These are phyloP conservation scores for Salpingus planirostris DNA, from an alignment of 2,888 invertebrate species.

Conservation along the genomic window DNA sequence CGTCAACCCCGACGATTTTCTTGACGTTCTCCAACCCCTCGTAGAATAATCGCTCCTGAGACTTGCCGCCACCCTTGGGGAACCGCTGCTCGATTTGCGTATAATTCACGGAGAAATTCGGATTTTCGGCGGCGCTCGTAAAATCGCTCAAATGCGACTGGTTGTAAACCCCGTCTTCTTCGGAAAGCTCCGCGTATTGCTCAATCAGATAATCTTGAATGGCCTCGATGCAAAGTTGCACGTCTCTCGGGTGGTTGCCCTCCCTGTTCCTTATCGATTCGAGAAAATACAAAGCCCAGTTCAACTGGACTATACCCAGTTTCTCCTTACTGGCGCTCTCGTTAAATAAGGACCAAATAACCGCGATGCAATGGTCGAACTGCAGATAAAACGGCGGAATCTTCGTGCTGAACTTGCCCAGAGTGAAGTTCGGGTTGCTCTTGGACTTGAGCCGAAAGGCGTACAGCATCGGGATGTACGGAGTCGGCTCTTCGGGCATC, in stretches of 20 bases:
- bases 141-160: conserved; percentile 16
- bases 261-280: conserved; percentile 32
- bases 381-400: conserved; percentile 38
- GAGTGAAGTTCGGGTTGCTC: conserved; percentile 17
- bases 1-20: conserved; percentile 24
- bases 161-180: conserved; percentile 18
- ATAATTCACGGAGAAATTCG: conserved; percentile 32
- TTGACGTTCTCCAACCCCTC: conserved; percentile 24
- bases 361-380: conserved; percentile 40
- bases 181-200: conserved; percentile 33
- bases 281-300: conserved; percentile 40
- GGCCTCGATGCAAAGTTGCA: conserved; percentile 35
- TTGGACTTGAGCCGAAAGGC: conserved; percentile 31
- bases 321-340: conserved; percentile 21
- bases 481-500: conserved; percentile 13
- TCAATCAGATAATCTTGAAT: conserved; percentile 38
- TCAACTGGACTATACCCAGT: conserved; percentile 35
- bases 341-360: conserved; percentile 40
- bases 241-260: conserved; percentile 35
- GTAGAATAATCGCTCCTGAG: conserved; percentile 20
- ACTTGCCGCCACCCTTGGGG: conserved; percentile 3
- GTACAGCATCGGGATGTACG: conserved; percentile 32
- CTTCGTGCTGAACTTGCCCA: conserved; percentile 23
- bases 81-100: conserved; percentile 23
- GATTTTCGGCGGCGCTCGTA: neutral